Base-by-base conservation (phyloP, 53 echinoderm and acorn worm species). In the Mesocentrotus franciscanus region DNA sequence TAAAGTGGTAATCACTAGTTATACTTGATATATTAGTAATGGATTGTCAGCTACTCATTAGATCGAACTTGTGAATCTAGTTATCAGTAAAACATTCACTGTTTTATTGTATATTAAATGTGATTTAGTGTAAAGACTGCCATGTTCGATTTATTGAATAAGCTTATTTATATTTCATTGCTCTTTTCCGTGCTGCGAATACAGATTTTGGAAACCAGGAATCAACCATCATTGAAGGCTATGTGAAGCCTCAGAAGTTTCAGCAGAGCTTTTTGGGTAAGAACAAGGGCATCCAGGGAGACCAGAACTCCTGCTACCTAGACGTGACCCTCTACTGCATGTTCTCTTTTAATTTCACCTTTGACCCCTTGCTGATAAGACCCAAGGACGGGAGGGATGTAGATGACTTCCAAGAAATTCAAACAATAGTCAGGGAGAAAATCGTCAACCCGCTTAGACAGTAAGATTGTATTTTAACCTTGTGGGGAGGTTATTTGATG, bases 281-380 rank as follows among this genome's bases (percentile, higher is more conserved):
- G 90, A 93, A 95, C 81, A 96, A 95, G 83, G 99, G 99, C 17
- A 97, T 98, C 96, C 99, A 98, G 89, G 99, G 99, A 8, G 97
- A 98, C 79, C 97, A 97, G 95, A 97, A 98, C 92, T 98, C 99
- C 61, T 97, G 99, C 95, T 98, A 98, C 96, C 95, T 98, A 10
- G 99, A 98, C 92, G 96, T 97, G 35, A 97, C 97, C 24, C 96
- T 98, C 59, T 98, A 92, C 96, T 97, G 97, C 79, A 98, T 98
- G 99, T 98, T 96, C 94, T 97, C 99, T 33, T 98, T 96, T 95
- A 96, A 95, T 83, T 36, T 58, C 57, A 96, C 95, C 35, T 97
- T 98, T 93, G 99, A 98, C 95, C 78, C 70, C 24, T 92, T 97
- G 36, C 87, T 98, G 33, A 0, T 0, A 0, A 85, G 92, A 34